Percentiles rank a stretch among this genome's conserved stretches.
phyloP scores from a whole-genome alignment of 2,888 invertebrate species.

The Teinopalpus imperialis region DNA sequence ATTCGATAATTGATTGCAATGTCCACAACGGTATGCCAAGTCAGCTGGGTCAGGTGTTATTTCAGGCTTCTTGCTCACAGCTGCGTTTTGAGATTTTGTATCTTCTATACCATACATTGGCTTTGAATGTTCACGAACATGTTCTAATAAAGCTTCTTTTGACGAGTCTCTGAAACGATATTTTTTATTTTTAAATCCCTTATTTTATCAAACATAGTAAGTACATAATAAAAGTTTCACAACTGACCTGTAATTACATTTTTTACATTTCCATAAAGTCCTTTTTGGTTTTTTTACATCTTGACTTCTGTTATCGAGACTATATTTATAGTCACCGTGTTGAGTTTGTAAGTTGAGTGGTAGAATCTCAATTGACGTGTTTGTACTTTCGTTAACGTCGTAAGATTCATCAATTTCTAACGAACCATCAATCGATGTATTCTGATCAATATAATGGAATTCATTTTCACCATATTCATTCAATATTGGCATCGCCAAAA shows the following conservation, averaged over 20 bases:
- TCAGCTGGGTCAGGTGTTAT: slow-evolving; percentile 66
- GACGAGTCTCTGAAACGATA: slow-evolving; percentile 63
- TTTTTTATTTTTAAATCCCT: too few relatives aligned
- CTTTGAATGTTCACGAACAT: slow-evolving; percentile 70
- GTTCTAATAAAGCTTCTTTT: slow-evolving; percentile 71
- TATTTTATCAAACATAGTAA: not conserved
- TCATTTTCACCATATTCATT: slow-evolving; percentile 79
- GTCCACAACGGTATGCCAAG: slow-evolving; percentile 86
- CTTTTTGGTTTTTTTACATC: slow-evolving; percentile 83
- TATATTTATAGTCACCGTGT: slow-evolving; percentile 52
- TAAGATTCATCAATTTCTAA: slow-evolving; percentile 73
- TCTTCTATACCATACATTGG: slow-evolving; percentile 46
- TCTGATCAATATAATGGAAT: slow-evolving; percentile 68
- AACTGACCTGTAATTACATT: slow-evolving; percentile 91
- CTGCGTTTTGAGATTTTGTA: slow-evolving; percentile 32
- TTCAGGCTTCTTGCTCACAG: slow-evolving; percentile 52
- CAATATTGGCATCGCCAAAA: slow-evolving; percentile 85
- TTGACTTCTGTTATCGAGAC: slow-evolving; percentile 44
- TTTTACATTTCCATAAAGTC: slow-evolving; percentile 94
- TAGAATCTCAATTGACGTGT: slow-evolving; percentile 79
- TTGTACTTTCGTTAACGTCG: slow-evolving; percentile 63
- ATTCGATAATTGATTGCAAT: slow-evolving; percentile 91
- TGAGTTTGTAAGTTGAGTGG: slow-evolving; percentile 82
- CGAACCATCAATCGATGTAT: slow-evolving; percentile 60
- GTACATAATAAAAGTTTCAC: not conserved